These are phyloP conservation scores for Cyclina sinensis DNA, from an alignment of 1,140 invertebrate genomes.

Conservation along the genomic window DNA sequence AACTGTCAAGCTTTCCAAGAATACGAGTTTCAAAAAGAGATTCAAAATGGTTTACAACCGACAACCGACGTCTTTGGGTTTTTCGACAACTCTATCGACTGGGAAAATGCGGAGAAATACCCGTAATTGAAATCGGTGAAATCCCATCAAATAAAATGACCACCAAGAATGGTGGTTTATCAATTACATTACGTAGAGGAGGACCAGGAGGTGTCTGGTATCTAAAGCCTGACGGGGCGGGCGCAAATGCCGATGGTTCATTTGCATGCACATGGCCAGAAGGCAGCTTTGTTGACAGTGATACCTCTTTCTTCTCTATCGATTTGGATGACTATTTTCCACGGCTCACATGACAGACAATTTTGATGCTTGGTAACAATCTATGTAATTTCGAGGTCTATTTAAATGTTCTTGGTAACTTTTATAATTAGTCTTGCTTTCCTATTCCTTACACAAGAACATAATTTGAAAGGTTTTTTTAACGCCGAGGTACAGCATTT, in stretches of 20 bases:
- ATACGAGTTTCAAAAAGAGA: neutral
- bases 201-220: neutral
- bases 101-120: slow-evolving; percentile 20
- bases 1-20: slow-evolving; percentile 10
- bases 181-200: neutral
- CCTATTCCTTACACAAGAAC: too few species aligned
- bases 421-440: too few species aligned
- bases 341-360: too few species aligned
- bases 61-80: slow-evolving; percentile 59
- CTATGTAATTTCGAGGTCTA: too few species aligned
- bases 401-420: too few species aligned
- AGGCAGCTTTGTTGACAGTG: neutral
- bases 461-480: too few species aligned
- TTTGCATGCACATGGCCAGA: neutral
- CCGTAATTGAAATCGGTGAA: neutral
- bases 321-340: neutral
- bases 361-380: too few species aligned
- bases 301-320: neutral
- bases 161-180: slow-evolving; percentile 22
- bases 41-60: slow-evolving; percentile 49
- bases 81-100: slow-evolving; percentile 32
- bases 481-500: too few species aligned
- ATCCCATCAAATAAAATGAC: slow-evolving; percentile 19
- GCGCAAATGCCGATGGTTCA: neutral
- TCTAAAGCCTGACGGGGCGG: neutral